These are phyloP conservation scores for Ellobius talpinus DNA, from an alignment of 2,113 vertebrate genomes.

Conservation along the genomic window DNA sequence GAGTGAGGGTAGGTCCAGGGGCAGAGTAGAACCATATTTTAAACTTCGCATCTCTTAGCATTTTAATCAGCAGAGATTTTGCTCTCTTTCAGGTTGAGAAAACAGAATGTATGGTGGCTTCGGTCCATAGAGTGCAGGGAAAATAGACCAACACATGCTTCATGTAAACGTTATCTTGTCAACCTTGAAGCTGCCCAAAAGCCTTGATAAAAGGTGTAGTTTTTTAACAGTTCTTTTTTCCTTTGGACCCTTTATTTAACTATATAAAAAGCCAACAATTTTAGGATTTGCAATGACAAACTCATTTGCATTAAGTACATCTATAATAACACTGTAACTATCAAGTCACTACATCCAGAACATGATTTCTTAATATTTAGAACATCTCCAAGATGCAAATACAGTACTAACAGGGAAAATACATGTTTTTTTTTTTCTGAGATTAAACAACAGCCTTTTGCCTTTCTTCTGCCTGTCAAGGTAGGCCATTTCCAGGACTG, in stretches of 20 bases:
- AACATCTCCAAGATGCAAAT: not conserved
- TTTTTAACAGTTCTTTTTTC: not conserved
- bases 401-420: not conserved
- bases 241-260: not conserved
- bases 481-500: not conserved
- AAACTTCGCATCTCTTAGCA: conserved; percentile 48
- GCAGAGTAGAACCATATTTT: conserved; percentile 30
- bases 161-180: not conserved
- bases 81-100: conserved; percentile 45
- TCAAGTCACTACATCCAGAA: not conserved
- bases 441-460: not conserved
- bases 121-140: not conserved
- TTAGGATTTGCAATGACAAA: not conserved
- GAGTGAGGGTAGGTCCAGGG: not conserved
- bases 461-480: not conserved
- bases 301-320: not conserved
- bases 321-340: not conserved
- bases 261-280: conserved; percentile 32
- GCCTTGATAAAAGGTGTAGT: not conserved
- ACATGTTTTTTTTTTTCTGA: not conserved
- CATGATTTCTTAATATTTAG: not conserved
- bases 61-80: conserved; percentile 22
- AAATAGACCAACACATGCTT: not conserved
- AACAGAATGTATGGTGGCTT: not conserved
- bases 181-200: not conserved